Base-by-base conservation (phyloP, 2,113 vertebrate species). In the Xiphophorus maculatus region DNA sequence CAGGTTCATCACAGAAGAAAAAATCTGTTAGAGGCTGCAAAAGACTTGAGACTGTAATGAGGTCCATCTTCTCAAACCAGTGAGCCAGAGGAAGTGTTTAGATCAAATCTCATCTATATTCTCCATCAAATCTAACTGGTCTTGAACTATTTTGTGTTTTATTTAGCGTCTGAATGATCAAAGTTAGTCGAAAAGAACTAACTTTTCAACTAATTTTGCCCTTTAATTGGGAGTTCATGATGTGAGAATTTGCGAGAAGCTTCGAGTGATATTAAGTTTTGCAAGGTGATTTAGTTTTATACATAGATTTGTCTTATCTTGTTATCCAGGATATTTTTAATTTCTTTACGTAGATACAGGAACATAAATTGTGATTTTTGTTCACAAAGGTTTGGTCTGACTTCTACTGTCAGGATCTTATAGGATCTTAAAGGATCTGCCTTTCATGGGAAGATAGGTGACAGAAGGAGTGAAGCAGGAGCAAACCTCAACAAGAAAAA, bases 401-500 rank as follows among this genome's bases (percentile, higher is more conserved):
- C 35, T 82, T 74, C 54, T 58, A 64, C 51, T 40, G 54, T 71
- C 63, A 54, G 73, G 33, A 35, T 9, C 33, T 35, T 35, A 35
- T 35, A 32, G 32, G 5, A 32, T 70, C 65, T 66, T 30, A 67
- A 63, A 8, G 65, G 73, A 61, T 74, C 40, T 25, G 67, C 74
- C 76, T 69, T 33, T 70, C 70, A 70, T 28, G 72, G 58, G 12
- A 65, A 61, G 32, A 62, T 11, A 25, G 66, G 65, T 74, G 73
- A 76, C 69, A 81, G 63, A 63, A 69, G 66, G 69, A 76, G 35
- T 40, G 32, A 63, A 28, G 22, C 28, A 40, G 66, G 65, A 69
- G 44, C 40, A 76, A 82, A 42, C 33, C 70, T 91, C 80, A 89
- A 82, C 71, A 92, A 77, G 67, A 84, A 86, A 58, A 74, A 81